phyloP scores from a whole-genome alignment of 2,797 vertebrate species.

The Chiroxiphia lanceolata region DNA sequence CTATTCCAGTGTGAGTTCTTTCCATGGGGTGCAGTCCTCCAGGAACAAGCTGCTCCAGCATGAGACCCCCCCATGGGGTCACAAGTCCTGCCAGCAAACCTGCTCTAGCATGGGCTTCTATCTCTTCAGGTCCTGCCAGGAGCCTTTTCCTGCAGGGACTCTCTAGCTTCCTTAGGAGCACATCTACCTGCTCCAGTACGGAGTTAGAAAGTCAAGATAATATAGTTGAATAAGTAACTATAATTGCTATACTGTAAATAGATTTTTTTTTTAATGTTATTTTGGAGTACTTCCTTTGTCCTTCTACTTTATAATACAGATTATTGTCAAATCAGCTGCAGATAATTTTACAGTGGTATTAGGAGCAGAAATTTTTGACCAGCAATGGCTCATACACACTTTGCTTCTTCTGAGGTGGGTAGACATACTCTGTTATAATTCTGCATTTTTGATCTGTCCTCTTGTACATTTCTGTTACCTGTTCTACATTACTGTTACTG shows the following conservation, averaged over 20 bases:
- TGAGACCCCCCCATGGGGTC: accelerated
- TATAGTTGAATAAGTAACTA: neutral
- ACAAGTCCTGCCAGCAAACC: neutral
- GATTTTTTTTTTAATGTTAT: neutral
- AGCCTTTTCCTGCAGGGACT: neutral
- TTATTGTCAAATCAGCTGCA: neutral
- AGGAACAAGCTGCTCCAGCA: accelerated
- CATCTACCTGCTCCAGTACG: accelerated
- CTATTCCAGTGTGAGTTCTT: neutral
- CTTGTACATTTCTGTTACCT: neutral
- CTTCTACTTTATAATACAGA: neutral
- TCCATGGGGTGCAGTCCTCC: neutral
- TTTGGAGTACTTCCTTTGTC: neutral
- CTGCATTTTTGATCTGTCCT: neutral
- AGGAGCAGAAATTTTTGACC: neutral
- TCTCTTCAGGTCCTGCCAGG: neutral
- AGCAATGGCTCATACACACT: neutral
- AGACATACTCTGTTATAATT: neutral
- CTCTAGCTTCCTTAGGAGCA: neutral
- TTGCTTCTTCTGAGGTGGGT: neutral
- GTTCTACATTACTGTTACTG: neutral
- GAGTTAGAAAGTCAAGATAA: neutral
- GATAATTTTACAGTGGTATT: neutral
- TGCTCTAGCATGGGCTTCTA: neutral
- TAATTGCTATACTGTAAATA: neutral